Percentiles rank a stretch among this genome's conserved stretches.
Conservation (phyloP, 2,113 vertebrate genomes). For the Xiphophorus hellerii region DNA sequence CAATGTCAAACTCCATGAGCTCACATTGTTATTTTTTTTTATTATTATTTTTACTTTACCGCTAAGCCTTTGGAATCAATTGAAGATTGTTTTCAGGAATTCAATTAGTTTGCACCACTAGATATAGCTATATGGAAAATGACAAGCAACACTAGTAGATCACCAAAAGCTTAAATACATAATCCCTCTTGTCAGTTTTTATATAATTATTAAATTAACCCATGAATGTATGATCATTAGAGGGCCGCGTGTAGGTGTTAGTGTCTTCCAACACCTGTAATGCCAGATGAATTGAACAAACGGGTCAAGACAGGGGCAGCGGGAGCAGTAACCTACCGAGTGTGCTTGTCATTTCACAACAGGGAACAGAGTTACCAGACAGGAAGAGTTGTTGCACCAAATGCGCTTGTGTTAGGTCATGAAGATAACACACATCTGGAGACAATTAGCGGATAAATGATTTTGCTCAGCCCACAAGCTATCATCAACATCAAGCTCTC, state of each 20-base stretch:
- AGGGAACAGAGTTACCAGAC: conserved; percentile 40
- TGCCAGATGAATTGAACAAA: conserved; percentile 18
- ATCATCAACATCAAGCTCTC: conserved; percentile 19
- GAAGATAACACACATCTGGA: conserved; percentile 52
- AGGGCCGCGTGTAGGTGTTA: not conserved
- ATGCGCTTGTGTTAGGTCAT: conserved; percentile 24
- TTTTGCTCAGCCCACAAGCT: conserved; percentile 10
- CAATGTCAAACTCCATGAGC: conserved; percentile 88
- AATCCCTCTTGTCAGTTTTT: conserved; percentile 43
- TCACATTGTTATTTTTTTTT: conserved; percentile 72
- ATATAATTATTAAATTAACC: conserved; percentile 17
- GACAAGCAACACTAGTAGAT: conserved; percentile 89
- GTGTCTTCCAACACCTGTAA: conserved; percentile 62
- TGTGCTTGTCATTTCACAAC: conserved; percentile 66
- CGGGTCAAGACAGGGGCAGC: conserved; percentile 24
- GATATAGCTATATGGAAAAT: conserved; percentile 83
- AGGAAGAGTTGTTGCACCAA: conserved; percentile 33
- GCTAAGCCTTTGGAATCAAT: conserved; percentile 58
- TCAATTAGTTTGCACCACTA: conserved; percentile 84
- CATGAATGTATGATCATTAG: conserved; percentile 17
- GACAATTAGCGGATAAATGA: conserved; percentile 50
- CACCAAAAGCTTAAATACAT: conserved; percentile 69
- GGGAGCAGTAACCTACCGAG: conserved; percentile 43
- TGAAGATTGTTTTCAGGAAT: conserved; percentile 62
- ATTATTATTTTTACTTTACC: conserved; percentile 67